A percentile compares a stretch with the other conserved stretches of the same genome.
phyloP scores from a whole-genome alignment of 2,888 invertebrate genomes.

The Drosophila neonasuta region DNA sequence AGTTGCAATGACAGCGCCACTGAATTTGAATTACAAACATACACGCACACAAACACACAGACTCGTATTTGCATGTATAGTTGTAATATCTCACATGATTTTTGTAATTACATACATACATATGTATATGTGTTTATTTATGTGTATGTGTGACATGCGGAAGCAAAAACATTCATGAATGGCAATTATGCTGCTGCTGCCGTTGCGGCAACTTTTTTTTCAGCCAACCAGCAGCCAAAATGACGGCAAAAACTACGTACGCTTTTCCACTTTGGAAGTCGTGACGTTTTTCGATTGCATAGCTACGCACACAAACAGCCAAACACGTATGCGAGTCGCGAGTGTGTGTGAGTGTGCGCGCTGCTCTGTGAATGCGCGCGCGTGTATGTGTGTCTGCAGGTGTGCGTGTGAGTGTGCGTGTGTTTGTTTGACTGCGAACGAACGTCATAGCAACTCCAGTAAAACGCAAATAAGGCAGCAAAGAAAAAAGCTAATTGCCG shows the following conservation, averaged over 20 bases:
- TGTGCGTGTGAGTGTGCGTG: conserved; percentile 15
- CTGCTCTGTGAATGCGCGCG: conserved; percentile 21
- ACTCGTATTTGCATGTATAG: conserved; percentile 1
- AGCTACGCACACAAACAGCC: conserved; percentile 20
- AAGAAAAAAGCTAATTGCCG: conserved; percentile 62
- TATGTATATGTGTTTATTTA: conserved; percentile 17
- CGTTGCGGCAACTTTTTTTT: conserved; percentile 45
- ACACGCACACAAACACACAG: conserved; percentile 10
- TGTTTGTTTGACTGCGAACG: conserved; percentile 55
- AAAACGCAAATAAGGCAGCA: conserved; percentile 69
- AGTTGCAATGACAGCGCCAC: conserved; percentile 38
- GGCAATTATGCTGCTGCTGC: conserved; percentile 67
- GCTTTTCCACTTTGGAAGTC: conserved; percentile 74
- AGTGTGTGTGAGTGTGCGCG: conserved; percentile 30
- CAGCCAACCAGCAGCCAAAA: conserved; percentile 52
- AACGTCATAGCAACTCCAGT: conserved; percentile 75
- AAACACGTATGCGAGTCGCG: conserved; percentile 8
- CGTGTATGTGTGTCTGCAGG: conserved; percentile 19
- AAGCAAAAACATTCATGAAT: conserved; percentile 70
- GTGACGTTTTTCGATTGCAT: conserved; percentile 73
- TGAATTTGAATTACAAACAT: conserved; percentile 22
- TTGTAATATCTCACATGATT: conserved; percentile 39
- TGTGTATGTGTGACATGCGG: conserved; percentile 57
- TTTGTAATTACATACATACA: conserved; percentile 21
- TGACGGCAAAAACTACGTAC: conserved; percentile 64